phyloP scores from a whole-genome alignment of 2,797 vertebrate species.

The Molossus alvarezi region DNA sequence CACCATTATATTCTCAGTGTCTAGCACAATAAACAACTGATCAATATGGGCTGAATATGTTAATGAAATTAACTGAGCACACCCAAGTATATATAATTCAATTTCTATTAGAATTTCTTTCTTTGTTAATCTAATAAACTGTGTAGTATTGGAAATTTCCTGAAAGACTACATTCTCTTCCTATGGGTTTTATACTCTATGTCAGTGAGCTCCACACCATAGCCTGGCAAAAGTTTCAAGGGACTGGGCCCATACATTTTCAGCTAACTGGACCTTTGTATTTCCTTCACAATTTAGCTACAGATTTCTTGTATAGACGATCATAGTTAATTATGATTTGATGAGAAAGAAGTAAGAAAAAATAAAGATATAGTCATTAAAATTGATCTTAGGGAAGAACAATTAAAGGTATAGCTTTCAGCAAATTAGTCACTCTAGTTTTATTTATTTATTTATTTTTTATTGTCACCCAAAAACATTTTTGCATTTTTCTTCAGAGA shows the following conservation, averaged over 20 bases:
- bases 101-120: constrained; percentile 60
- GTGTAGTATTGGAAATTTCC: constrained; percentile 25
- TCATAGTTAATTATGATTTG: constrained; percentile 20
- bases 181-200: not conserved
- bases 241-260: constrained; percentile 25
- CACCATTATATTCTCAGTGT: not conserved
- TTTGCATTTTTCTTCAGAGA: too few relatives aligned
- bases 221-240: constrained; percentile 21
- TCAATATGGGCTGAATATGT: not conserved
- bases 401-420: constrained; percentile 40
- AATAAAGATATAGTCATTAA: constrained; percentile 8
- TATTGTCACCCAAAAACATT: too few relatives aligned
- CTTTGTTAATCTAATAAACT: constrained; percentile 54
- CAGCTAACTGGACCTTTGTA: constrained; percentile 14
- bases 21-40: constrained; percentile 26
- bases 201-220: not conserved
- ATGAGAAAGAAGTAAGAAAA: not conserved
- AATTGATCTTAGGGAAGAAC: not conserved
- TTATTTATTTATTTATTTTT: not conserved
- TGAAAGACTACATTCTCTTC: constrained; percentile 38
- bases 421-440: not conserved
- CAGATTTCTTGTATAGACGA: constrained; percentile 7
- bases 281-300: constrained; percentile 45
- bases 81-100: not conserved
- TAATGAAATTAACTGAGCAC: constrained; percentile 26